Evolutionary conservation across 2,113 vertebrate species (phyloP).

Genomic region (Mesocricetus auratus): DNA sequence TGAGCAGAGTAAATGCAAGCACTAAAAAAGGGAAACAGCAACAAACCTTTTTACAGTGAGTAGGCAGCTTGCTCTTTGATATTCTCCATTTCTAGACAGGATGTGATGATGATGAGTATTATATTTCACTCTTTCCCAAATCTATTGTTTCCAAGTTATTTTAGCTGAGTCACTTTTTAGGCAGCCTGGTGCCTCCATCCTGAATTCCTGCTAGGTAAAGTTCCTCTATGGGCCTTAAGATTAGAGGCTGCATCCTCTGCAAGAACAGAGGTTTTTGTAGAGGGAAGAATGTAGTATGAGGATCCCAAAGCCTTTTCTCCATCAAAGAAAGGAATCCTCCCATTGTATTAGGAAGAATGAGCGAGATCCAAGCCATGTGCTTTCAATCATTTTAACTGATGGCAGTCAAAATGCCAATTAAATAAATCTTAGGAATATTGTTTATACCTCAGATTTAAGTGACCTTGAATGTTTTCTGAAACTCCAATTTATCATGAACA

Average conservation of each 20-base stretch:
- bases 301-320: not conserved
- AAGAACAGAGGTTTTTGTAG: not conserved
- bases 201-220: not conserved
- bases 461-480: constrained; percentile 71
- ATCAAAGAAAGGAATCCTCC: not conserved
- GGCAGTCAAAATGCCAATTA: constrained; percentile 45
- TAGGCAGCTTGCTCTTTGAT: not conserved
- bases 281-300: not conserved
- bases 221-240: not conserved
- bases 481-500: constrained; percentile 76
- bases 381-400: constrained; percentile 57
- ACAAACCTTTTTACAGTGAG: not conserved
- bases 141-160: constrained; percentile 6
- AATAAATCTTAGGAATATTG: constrained; percentile 65
- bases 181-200: not conserved
- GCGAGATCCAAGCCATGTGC: not conserved
- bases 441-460: constrained; percentile 61
- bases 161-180: not conserved
- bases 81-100: not conserved
- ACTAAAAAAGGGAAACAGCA: not conserved
- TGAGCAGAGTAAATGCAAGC: not conserved
- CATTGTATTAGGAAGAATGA: not conserved
- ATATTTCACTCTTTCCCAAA: not conserved
- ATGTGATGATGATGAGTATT: not conserved
- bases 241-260: not conserved